Conservation (phyloP, 1,140 invertebrate species). For the Pinna nobilis region DNA sequence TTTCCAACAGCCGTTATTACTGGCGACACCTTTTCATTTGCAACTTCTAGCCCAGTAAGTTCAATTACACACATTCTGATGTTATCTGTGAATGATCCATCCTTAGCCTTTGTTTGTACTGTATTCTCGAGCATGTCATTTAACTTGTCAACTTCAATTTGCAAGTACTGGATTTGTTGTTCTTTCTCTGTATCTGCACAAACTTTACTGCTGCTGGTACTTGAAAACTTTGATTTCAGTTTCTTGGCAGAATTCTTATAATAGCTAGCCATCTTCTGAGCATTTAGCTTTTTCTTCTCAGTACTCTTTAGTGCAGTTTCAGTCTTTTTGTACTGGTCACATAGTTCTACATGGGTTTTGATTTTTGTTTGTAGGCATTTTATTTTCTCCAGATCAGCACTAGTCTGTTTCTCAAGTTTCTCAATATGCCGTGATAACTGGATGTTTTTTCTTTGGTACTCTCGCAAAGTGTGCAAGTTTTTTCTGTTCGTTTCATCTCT, state of each 20-base stretch:
- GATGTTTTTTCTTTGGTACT: neutral
- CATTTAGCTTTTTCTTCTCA: neutral
- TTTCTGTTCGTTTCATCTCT: conserved; percentile 29
- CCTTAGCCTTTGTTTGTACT: neutral
- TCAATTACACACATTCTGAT: conserved; percentile 41
- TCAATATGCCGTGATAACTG: neutral
- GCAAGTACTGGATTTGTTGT: neutral
- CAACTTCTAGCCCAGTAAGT: conserved; percentile 45
- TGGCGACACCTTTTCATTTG: conserved; percentile 39
- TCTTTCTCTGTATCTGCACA: conserved; percentile 9
- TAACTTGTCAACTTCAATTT: neutral
- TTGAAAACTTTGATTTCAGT: neutral
- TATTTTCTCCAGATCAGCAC: neutral
- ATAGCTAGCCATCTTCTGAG: conserved; percentile 15
- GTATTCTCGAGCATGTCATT: neutral
- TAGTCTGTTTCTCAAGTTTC: neutral
- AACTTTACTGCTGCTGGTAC: neutral
- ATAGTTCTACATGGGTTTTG: neutral
- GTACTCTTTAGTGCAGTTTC: neutral
- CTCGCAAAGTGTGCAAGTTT: conserved; percentile 20
- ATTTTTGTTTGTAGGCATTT: neutral
- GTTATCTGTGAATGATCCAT: conserved; percentile 26
- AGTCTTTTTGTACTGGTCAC: neutral
- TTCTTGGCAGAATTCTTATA: neutral
- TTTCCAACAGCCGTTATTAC: conserved; percentile 33